Evolutionary conservation across 2,888 invertebrate genomes (phyloP).

Genomic region (Chromoteleia sp.): DNA sequence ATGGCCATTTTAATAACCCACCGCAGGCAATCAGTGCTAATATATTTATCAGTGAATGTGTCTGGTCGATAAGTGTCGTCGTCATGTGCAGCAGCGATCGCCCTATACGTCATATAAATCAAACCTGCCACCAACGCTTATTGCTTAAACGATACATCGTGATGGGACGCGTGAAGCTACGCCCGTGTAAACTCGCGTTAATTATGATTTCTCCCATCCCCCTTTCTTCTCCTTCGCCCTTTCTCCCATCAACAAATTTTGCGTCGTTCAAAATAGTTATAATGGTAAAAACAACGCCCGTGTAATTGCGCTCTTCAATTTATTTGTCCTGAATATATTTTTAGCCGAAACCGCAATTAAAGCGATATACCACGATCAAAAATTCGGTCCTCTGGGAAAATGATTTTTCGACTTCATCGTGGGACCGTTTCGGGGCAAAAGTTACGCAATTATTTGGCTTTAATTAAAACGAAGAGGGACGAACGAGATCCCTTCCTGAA

Average conservation of each 20-base stretch:
- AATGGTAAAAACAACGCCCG: slow-evolving; percentile 8
- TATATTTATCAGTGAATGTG: slow-evolving; percentile 61
- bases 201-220: slow-evolving; percentile 20
- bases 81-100: slow-evolving; percentile 55
- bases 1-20: slow-evolving; percentile 36
- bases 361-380: slow-evolving; percentile 13
- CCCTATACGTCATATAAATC: slow-evolving; percentile 68
- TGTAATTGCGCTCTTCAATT: slow-evolving; percentile 10
- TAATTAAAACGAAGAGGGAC: slow-evolving; percentile 2
- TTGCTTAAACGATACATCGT: slow-evolving; percentile 65
- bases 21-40: slow-evolving; percentile 55
- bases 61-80: slow-evolving; percentile 67
- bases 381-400: slow-evolving; percentile 5
- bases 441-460: slow-evolving; percentile 9
- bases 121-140: slow-evolving; percentile 62
- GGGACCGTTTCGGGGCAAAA: slow-evolving; percentile 1
- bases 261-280: neutral
- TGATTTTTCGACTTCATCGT: neutral
- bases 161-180: slow-evolving; percentile 53
- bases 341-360: neutral
- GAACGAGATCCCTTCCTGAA: neutral
- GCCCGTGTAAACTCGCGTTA: slow-evolving; percentile 38
- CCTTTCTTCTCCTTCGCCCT: neutral
- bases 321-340: too few relatives aligned
- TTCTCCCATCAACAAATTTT: neutral